A percentile compares a stretch with the other conserved stretches of the same genome.
Conservation (phyloP, 2,888 invertebrate genomes). For the Eupelmus urozonus region DNA sequence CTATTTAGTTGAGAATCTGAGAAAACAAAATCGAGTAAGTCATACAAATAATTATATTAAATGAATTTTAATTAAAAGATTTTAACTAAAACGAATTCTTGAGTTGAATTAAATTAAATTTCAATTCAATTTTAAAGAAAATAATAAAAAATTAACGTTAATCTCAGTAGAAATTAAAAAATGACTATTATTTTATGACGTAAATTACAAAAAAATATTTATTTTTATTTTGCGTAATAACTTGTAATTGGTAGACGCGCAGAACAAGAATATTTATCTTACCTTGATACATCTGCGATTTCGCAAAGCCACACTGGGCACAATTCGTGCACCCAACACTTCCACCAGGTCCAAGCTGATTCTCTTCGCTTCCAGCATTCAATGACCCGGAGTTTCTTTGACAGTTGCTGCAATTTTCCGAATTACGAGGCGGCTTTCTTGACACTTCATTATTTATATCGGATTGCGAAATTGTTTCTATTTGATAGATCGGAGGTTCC, state of each 20-base stretch:
- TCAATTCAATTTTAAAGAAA: too few relatives aligned
- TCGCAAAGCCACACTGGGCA: conserved; percentile 62
- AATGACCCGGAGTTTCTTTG: conserved; percentile 7
- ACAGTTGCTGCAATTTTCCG: conserved; percentile 63
- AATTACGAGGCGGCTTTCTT: conserved; percentile 56
- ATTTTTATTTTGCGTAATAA: too few relatives aligned
- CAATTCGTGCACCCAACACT: conserved; percentile 61
- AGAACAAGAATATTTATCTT: conserved; percentile 1
- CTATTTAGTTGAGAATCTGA: conserved; percentile 56
- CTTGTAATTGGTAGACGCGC: neutral
- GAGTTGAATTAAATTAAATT: too few relatives aligned
- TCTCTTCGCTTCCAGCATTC: conserved; percentile 59
- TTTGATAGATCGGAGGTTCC: conserved; percentile 59
- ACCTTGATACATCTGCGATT: conserved; percentile 63
- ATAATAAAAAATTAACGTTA: too few relatives aligned
- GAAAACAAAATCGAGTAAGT: neutral
- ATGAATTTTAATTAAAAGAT: neutral
- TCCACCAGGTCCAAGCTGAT: conserved; percentile 64
- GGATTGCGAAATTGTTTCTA: conserved; percentile 61
- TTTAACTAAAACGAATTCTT: too few relatives aligned
- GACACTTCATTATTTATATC: conserved; percentile 57
- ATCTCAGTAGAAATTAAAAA: too few relatives aligned
- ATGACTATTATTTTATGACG: too few relatives aligned
- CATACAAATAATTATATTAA: neutral
- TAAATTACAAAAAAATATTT: too few relatives aligned